Evolutionary conservation across 2,113 vertebrate species (phyloP), one percentile per base, ranked within the genome.

Genomic region (Nerophis lumbriciformis): DNA sequence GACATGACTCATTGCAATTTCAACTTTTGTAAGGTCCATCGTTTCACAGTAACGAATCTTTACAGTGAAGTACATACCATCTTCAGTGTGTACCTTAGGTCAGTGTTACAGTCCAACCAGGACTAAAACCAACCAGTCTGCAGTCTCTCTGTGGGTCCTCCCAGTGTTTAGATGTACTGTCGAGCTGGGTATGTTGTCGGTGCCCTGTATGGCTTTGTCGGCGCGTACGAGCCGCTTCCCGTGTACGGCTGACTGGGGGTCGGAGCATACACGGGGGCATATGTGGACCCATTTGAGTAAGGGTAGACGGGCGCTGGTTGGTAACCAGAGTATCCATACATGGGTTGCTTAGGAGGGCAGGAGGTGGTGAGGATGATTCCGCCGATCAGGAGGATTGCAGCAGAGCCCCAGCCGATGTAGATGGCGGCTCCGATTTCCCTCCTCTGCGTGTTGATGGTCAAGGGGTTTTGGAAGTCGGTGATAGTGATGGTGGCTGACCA

Each of bases 401-500:
- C 3, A 0, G 90, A 66, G 0, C 10, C 83, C 91, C 90, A 92
- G 50, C 91, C 91, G 12, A 90, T 88, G 72, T 91, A 92, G 48
- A 92, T 85, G 16, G 84, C 60, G 0, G 86, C 71, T 7, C 91
- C 91, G 1, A 92, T 10, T 49, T 92, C 91, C 16, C 91, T 82
- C 68, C 47, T 84, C 72, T 88, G 85, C 0, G 85, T 76, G 6
- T 72, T 42, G 0, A 88, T 38, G 9, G 75, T 78, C 54, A 86
- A 4, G 1, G 74, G 11, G 69, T 58, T 91, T 37, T 45, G 1
- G 36, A 74, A 92, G 74, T 92, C 90, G 1, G 76, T 51, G 79
- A 92, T 84, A 72, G 88, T 91, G 72, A 76, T 56, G 35, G 84
- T 71, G 0, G 90, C 79, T 0, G 89, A 90, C 91, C 90, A 92